Conservation (phyloP, 2,113 vertebrate genomes). For the western clawed frog (Xenopus tropicalis) region DNA sequence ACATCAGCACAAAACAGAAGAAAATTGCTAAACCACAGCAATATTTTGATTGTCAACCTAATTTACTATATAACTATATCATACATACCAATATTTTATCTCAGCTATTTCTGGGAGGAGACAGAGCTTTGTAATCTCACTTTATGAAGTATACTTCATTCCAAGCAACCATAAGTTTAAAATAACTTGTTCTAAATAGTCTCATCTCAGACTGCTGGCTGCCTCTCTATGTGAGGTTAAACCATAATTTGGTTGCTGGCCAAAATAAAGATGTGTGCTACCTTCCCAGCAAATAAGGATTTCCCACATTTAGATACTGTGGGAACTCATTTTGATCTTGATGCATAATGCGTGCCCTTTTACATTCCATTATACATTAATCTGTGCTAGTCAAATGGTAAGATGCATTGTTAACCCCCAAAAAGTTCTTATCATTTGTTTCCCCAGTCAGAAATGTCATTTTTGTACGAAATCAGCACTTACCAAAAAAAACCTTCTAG, state of each 20-base stretch:
- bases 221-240: constrained; percentile 28
- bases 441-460: too few species aligned
- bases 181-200: constrained; percentile 28
- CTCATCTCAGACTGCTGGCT: constrained; percentile 30
- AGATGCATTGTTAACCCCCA: too few species aligned
- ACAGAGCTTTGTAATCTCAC: not conserved
- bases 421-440: too few species aligned
- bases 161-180: constrained; percentile 32
- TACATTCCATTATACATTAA: constrained; percentile 3
- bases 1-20: too few species aligned
- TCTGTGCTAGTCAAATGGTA: too few species aligned
- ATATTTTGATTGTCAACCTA: too few species aligned
- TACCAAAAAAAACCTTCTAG: too few species aligned
- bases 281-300: constrained; percentile 40
- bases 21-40: too few species aligned
- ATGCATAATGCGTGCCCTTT: not conserved
- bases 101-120: too few species aligned
- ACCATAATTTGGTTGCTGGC: constrained; percentile 29
- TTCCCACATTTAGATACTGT: constrained; percentile 40
- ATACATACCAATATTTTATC: too few species aligned
- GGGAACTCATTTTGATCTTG: constrained; percentile 25
- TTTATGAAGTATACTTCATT: constrained; percentile 38
- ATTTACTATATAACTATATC: too few species aligned
- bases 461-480: too few species aligned
- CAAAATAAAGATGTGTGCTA: constrained; percentile 40